Conservation (phyloP, 2,888 invertebrate genomes). For the Polydrusus pterygomalis region DNA sequence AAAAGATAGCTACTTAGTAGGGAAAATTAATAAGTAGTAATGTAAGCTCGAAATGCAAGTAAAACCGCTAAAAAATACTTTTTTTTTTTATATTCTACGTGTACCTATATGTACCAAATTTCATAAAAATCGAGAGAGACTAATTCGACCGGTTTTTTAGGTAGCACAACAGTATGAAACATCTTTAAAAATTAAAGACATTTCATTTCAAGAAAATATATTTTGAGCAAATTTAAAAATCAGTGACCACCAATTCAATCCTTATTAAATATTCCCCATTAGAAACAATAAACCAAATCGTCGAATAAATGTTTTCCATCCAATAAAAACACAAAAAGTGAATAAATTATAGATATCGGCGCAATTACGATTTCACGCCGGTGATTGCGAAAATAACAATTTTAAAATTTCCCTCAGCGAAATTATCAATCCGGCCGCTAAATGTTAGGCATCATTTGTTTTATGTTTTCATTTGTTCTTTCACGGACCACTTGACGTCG, state of each 20-base stretch:
- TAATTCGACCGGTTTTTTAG: too few relatives aligned
- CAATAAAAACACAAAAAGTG: constrained; percentile 68
- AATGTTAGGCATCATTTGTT: constrained; percentile 69
- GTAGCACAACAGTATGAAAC: too few relatives aligned
- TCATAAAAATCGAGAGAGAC: too few relatives aligned
- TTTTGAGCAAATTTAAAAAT: background rate
- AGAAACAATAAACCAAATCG: constrained; percentile 64
- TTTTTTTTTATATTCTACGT: too few relatives aligned
- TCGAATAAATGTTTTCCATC: constrained; percentile 64
- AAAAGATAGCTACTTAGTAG: too few relatives aligned
- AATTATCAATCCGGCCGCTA: constrained; percentile 67
- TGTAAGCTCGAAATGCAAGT: too few relatives aligned
- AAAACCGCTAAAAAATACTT: too few relatives aligned
- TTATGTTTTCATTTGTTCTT: constrained; percentile 72
- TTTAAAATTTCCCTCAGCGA: constrained; percentile 63
- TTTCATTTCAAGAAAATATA: background rate
- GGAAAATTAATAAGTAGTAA: too few relatives aligned
- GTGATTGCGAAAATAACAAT: constrained; percentile 66
- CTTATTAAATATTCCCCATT: too few relatives aligned
- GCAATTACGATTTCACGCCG: constrained; percentile 67
- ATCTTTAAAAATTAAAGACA: background rate
- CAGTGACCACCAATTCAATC: background rate
- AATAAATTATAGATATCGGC: constrained; percentile 69
- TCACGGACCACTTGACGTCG: constrained; percentile 70
- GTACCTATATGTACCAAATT: too few relatives aligned